Evolutionary conservation across 2,888 invertebrate genomes (phyloP).

Genomic region (Perdita meconis): DNA sequence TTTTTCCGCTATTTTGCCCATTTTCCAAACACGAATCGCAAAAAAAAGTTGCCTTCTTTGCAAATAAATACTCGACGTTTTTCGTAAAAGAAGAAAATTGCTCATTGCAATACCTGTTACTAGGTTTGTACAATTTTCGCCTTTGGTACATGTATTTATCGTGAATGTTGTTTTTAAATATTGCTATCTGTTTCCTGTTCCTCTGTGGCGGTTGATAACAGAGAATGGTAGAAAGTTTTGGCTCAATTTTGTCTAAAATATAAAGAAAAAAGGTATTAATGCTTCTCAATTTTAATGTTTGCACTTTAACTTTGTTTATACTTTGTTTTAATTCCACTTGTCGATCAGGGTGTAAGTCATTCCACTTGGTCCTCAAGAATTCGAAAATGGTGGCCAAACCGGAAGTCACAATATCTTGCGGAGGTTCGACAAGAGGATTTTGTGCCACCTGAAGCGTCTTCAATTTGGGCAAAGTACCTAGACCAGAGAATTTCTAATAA

Average conservation of each 20-base stretch:
- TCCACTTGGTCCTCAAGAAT: slow-evolving; percentile 82
- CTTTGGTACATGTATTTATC: slow-evolving; percentile 63
- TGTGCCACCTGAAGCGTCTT: slow-evolving; percentile 87
- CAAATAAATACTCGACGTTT: slow-evolving; percentile 2
- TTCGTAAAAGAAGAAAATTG: slow-evolving; percentile 2
- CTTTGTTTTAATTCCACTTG: slow-evolving; percentile 45
- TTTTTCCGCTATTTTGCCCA: slow-evolving; percentile 9
- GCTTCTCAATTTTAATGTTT: neutral
- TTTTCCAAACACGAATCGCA: slow-evolving; percentile 31
- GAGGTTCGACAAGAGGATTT: slow-evolving; percentile 88
- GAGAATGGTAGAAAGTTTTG: slow-evolving; percentile 71
- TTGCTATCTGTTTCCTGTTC: slow-evolving; percentile 41
- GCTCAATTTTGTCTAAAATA: slow-evolving; percentile 52
- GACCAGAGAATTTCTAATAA: slow-evolving; percentile 8
- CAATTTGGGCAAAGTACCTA: slow-evolving; percentile 86
- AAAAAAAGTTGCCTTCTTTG: slow-evolving; percentile 9
- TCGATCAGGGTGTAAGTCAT: slow-evolving; percentile 78
- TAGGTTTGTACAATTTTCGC: slow-evolving; percentile 75
- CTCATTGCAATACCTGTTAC: slow-evolving; percentile 75
- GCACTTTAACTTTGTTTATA: too few relatives aligned
- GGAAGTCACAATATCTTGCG: slow-evolving; percentile 85
- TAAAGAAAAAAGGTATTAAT: neutral
- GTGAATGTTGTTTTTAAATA: slow-evolving; percentile 16
- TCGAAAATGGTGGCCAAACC: slow-evolving; percentile 85
- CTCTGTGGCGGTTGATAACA: slow-evolving; percentile 69